Base-by-base conservation (phyloP, 2,888 invertebrate genomes). In the Hipparchia semele region DNA sequence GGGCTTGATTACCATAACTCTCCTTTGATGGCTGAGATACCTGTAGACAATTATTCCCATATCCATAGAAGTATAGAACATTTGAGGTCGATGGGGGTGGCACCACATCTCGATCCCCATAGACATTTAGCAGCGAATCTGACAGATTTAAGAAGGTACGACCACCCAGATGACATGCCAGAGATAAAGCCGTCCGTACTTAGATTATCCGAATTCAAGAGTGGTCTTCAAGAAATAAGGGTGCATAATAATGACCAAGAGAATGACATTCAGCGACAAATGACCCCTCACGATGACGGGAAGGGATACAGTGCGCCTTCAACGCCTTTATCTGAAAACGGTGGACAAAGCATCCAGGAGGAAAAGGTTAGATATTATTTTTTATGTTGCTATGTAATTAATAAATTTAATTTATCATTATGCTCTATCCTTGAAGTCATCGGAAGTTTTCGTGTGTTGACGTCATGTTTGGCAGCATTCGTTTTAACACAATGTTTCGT, bases 1-100 rank as follows among this genome's bases (percentile, higher is more conserved):
- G 95, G 95, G 56, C 90, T 96, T 75, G 95, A 96, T 82, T 96
- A 96, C 85, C 96, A 96, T 85, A 95, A 96, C 83, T 96, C 96
- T 12, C 96, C 96, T 8, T 84, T 96, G 12, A 96, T 96, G 93
- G 96, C 96, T 0, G 96, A 96, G 88, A 96, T 96, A 84, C 96
- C 96, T 56, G 87, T 95, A 80, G 96, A 96, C 79, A 95, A 95
- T 84, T 94, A 95, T 79, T 95, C 95, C 71, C 95, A 95, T 77
- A 95, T 95, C 82, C 95, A 95, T 83, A 94, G 95, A 80, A 96
- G 96, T 78, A 96, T 95, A 86, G 95, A 95, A 79, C 95, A 95
- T 81, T 85, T 95, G 79, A 91, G 95, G 79, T 95, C 95, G 58
- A 92, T 95, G 80, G 95, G 95, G 53, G 95, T 94, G 0, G 92